These are phyloP conservation scores for Acanthurus leucopareius DNA, from an alignment of 2,797 vertebrate species.

Conservation along the genomic window DNA sequence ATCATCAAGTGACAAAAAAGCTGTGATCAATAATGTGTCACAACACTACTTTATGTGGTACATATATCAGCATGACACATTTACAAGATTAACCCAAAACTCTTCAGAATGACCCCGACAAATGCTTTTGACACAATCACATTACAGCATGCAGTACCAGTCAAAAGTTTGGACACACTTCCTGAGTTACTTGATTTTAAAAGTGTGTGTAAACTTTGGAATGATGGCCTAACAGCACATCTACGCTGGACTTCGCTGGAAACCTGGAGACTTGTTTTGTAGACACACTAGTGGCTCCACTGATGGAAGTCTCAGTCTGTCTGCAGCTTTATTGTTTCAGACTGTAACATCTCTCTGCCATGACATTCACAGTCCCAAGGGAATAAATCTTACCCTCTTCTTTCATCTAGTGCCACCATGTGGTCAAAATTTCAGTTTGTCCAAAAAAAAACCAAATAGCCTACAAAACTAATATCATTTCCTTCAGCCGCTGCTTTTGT, in stretches of 20 bases:
- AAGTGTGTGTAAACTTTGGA: no score
- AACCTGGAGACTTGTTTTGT: background rate
- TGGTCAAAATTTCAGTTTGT: no score
- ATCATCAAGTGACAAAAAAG: background rate
- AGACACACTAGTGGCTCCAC: background rate
- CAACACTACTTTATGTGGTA: background rate
- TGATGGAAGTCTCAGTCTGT: background rate
- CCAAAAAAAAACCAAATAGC: no score
- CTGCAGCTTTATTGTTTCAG: background rate
- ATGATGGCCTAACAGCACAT: background rate
- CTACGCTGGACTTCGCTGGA: background rate
- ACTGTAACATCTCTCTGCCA: background rate
- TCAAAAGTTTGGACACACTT: no score
- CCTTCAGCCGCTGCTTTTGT: background rate
- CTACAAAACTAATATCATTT: background rate
- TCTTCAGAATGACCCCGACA: background rate
- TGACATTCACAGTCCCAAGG: background rate
- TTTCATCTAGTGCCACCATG: background rate
- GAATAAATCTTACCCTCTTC: background rate
- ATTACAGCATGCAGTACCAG: background rate
- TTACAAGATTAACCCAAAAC: background rate
- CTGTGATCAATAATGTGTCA: background rate
- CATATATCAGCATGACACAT: background rate
- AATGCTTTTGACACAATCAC: background rate
- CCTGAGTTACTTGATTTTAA: no score